These are phyloP conservation scores for Plebejus melissa DNA, from an alignment of 2,888 invertebrate genomes.

Conservation along the genomic window DNA sequence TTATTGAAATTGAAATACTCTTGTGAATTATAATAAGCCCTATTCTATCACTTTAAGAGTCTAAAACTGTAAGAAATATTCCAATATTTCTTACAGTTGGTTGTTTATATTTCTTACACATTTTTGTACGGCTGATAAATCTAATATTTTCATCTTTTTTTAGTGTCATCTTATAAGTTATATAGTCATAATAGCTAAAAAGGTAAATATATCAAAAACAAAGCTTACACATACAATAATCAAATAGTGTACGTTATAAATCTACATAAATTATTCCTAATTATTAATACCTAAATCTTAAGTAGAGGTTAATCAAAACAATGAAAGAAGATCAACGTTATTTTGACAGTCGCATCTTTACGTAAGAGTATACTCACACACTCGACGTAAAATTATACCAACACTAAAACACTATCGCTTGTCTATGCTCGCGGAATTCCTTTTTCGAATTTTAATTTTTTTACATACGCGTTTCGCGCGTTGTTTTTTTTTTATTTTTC, in stretches of 20 bases:
- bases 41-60: too few relatives aligned
- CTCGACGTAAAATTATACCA: conserved; percentile 45
- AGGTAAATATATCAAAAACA: neutral
- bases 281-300: neutral
- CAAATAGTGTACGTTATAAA: neutral
- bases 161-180: too few relatives aligned
- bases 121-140: too few relatives aligned
- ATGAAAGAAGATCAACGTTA: conserved; percentile 39
- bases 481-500: conserved; percentile 37
- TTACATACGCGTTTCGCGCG: conserved; percentile 32
- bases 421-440: conserved; percentile 39
- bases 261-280: neutral
- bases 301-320: conserved; percentile 34
- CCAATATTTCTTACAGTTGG: too few relatives aligned
- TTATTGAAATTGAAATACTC: too few relatives aligned
- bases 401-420: conserved; percentile 38
- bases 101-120: too few relatives aligned
- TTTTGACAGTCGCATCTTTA: conserved; percentile 35
- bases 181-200: neutral
- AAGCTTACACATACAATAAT: neutral
- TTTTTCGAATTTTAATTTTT: conserved; percentile 42
- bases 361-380: conserved; percentile 62
- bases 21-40: too few relatives aligned
- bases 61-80: too few relatives aligned
- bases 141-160: too few relatives aligned